Percentiles rank a stretch among this genome's conserved stretches.
phyloP scores from a whole-genome alignment of 2,888 invertebrate species.

The Cosmopolites sordidus region DNA sequence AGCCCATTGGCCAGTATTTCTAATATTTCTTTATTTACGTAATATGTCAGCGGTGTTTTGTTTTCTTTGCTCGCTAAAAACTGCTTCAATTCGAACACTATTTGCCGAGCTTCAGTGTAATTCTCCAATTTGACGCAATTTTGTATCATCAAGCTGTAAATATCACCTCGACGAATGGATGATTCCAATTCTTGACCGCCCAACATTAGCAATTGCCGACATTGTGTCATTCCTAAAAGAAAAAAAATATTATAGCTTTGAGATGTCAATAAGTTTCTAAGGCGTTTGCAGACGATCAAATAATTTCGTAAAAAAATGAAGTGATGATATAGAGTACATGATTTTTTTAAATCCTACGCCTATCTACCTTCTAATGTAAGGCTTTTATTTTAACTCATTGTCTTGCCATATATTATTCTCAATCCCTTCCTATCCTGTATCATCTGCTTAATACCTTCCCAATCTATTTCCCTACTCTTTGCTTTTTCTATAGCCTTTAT shows the following conservation, averaged over 20 bases:
- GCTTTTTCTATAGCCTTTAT: too few species aligned
- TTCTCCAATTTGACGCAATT: slow-evolving; percentile 41
- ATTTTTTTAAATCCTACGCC: too few species aligned
- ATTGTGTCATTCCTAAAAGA: slow-evolving; percentile 41
- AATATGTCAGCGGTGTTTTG: slow-evolving; percentile 44
- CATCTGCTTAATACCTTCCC: too few species aligned
- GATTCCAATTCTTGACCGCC: slow-evolving; percentile 43
- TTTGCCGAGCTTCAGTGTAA: slow-evolving; percentile 43
- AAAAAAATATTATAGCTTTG: neutral
- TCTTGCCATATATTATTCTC: too few species aligned
- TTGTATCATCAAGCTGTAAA: slow-evolving; percentile 48
- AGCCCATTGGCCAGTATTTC: slow-evolving; percentile 45
- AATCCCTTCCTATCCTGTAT: too few species aligned
- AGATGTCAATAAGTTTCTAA: too few species aligned
- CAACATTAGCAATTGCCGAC: slow-evolving; percentile 42
- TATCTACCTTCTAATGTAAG: too few species aligned
- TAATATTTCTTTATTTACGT: slow-evolving; percentile 45
- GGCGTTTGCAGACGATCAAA: too few species aligned
- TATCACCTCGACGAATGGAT: slow-evolving; percentile 46
- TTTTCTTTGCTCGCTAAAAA: slow-evolving; percentile 37
- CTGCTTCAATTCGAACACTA: slow-evolving; percentile 43
- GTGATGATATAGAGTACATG: too few species aligned
- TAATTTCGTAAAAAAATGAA: too few species aligned
- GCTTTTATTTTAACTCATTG: too few species aligned
- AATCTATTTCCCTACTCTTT: too few species aligned